phyloP scores from a whole-genome alignment of 1,140 invertebrate genomes.

The Reticulitermes speratus region DNA sequence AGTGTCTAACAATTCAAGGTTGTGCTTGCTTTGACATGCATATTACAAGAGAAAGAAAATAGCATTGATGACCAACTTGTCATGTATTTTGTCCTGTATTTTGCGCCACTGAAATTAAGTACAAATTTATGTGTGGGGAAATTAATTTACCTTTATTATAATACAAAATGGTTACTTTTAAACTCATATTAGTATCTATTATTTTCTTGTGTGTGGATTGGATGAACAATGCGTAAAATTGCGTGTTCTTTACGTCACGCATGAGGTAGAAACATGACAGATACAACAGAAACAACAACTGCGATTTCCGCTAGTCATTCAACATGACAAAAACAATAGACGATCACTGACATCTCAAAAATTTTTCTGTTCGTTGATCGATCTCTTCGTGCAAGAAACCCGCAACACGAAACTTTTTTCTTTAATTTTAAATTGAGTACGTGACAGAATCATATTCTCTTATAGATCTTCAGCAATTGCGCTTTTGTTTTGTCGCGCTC shows the following conservation, averaged over 20 bases:
- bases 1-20: too few species aligned
- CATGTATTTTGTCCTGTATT: not conserved
- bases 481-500: conserved; percentile 10
- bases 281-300: not conserved
- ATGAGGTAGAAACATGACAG: not conserved
- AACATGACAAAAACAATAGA: conserved; percentile 14
- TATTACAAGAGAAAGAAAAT: not conserved
- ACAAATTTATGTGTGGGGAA: not conserved
- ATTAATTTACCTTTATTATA: conserved; percentile 11
- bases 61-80: not conserved
- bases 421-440: not conserved
- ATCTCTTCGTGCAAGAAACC: not conserved
- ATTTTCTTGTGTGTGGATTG: not conserved
- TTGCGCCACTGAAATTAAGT: conserved; percentile 6
- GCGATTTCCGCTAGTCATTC: not conserved
- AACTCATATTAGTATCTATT: not conserved
- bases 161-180: not conserved
- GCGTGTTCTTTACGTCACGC: not conserved
- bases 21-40: too few species aligned
- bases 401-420: not conserved
- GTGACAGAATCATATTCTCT: conserved; percentile 16
- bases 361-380: conserved; percentile 7
- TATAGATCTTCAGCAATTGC: not conserved
- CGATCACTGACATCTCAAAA: conserved; percentile 1
- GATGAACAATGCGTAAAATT: conserved; percentile 4